These are phyloP conservation scores for Hybognathus amarus DNA, from an alignment of 2,797 vertebrate genomes.

Conservation along the genomic window DNA sequence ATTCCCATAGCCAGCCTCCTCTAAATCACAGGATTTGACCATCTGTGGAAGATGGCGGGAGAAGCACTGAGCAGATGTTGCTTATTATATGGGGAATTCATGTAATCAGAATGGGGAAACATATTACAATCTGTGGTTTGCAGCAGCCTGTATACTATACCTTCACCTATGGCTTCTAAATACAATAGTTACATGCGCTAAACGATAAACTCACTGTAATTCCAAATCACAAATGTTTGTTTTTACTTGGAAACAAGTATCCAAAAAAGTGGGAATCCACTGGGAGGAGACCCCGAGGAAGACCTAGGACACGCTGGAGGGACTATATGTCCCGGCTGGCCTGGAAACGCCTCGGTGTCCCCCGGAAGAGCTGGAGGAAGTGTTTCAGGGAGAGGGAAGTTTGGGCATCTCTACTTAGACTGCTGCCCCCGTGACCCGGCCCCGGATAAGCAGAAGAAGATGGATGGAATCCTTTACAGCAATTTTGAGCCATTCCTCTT, in stretches of 20 bases:
- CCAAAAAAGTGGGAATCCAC: no score
- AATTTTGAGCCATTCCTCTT: not conserved
- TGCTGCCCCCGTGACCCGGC: no score
- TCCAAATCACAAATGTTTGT: not conserved
- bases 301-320: no score
- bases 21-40: slow-evolving; percentile 60
- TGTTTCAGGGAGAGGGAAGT: no score
- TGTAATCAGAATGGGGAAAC: slow-evolving; percentile 38
- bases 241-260: not conserved
- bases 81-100: slow-evolving; percentile 64
- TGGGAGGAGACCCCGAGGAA: no score
- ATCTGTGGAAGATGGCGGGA: slow-evolving; percentile 59
- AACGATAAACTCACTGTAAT: not conserved
- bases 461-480: not conserved
- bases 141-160: slow-evolving; percentile 22
- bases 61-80: slow-evolving; percentile 69
- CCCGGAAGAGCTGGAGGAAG: no score
- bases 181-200: not conserved
- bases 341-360: no score
- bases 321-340: no score
- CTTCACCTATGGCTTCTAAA: not conserved
- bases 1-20: slow-evolving; percentile 55
- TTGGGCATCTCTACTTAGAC: no score
- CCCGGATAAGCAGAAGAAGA: no score
- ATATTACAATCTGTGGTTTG: slow-evolving; percentile 41